Evolutionary conservation across 2,888 invertebrate species (phyloP).

Genomic region (Chloroclystis v-ata): DNA sequence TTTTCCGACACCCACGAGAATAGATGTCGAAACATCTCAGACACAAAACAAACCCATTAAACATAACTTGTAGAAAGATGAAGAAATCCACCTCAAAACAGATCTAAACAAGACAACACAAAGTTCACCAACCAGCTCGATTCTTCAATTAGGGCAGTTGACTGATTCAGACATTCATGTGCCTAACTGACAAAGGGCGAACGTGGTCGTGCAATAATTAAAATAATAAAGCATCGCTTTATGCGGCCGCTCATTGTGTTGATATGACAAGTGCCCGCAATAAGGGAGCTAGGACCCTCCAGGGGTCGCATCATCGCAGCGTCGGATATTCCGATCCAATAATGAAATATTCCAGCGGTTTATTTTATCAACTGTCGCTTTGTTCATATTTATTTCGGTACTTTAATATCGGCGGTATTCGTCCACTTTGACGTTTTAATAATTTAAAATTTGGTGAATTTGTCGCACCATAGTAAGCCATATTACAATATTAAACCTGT

Average conservation of each 20-base stretch:
- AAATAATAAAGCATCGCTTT: constrained; percentile 73
- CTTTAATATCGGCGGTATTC: background rate
- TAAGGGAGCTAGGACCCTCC: constrained; percentile 53
- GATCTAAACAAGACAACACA: constrained; percentile 2
- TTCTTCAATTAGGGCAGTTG: constrained; percentile 62
- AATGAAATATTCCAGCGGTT: constrained; percentile 18
- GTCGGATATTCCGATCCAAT: constrained; percentile 14
- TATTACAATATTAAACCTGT: too few relatives aligned
- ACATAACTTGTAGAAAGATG: background rate
- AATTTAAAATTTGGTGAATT: too few relatives aligned
- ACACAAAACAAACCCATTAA: background rate
- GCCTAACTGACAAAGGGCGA: constrained; percentile 64
- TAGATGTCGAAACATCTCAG: too few relatives aligned
- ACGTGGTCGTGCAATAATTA: constrained; percentile 72
- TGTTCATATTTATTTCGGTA: background rate
- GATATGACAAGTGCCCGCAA: constrained; percentile 76
- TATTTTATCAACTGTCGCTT: constrained; percentile 11
- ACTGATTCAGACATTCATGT: constrained; percentile 52
- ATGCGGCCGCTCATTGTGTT: constrained; percentile 56
- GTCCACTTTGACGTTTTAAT: too few relatives aligned
- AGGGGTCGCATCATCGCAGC: constrained; percentile 33
- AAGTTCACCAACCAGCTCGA: constrained; percentile 29
- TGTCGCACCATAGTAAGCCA: too few relatives aligned
- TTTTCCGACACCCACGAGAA: too few relatives aligned
- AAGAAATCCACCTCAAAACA: background rate